Percentiles rank a stretch among this genome's conserved stretches.
These are phyloP conservation scores for Ctenochaetus hawaiiensis DNA, from an alignment of 2,797 vertebrate species.

Conservation along the genomic window DNA sequence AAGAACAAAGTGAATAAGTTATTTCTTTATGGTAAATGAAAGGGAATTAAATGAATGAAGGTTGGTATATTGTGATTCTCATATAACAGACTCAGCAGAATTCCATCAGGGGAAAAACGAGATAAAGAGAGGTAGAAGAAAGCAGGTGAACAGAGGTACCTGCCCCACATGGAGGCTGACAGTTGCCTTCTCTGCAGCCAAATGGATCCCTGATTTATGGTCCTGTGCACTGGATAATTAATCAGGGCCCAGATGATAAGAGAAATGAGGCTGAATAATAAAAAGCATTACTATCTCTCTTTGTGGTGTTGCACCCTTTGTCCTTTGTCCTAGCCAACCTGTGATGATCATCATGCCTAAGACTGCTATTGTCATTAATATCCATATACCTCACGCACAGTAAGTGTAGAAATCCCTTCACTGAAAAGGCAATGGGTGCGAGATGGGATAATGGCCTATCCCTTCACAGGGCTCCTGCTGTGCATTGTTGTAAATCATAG, in stretches of 20 bases:
- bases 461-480: slow-evolving; percentile 26
- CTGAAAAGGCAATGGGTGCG: slow-evolving; percentile 57
- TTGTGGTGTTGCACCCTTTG: slow-evolving; percentile 16
- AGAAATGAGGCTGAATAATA: slow-evolving; percentile 60
- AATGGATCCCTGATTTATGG: slow-evolving; percentile 46
- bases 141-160: slow-evolving; percentile 47
- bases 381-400: slow-evolving; percentile 23
- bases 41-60: slow-evolving; percentile 10
- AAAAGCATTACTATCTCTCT: slow-evolving; percentile 32
- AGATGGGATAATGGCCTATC: slow-evolving; percentile 40
- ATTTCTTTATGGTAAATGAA: slow-evolving; percentile 24
- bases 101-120: slow-evolving; percentile 16
- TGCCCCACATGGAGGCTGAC: slow-evolving; percentile 48
- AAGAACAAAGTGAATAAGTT: slow-evolving; percentile 57
- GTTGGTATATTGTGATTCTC: slow-evolving; percentile 18
- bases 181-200: slow-evolving; percentile 43
- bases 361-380: slow-evolving; percentile 43
- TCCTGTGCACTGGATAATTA: slow-evolving; percentile 52
- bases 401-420: slow-evolving; percentile 48
- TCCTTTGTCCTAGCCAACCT: slow-evolving; percentile 24
- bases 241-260: slow-evolving; percentile 56
- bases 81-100: slow-evolving; percentile 21
- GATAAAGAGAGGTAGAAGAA: slow-evolving; percentile 15
- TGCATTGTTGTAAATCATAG: slow-evolving; percentile 62
- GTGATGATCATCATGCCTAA: slow-evolving; percentile 24